Evolutionary conservation across 2,113 vertebrate species (phyloP).

Genomic region (Petrocephalus zakoni): DNA sequence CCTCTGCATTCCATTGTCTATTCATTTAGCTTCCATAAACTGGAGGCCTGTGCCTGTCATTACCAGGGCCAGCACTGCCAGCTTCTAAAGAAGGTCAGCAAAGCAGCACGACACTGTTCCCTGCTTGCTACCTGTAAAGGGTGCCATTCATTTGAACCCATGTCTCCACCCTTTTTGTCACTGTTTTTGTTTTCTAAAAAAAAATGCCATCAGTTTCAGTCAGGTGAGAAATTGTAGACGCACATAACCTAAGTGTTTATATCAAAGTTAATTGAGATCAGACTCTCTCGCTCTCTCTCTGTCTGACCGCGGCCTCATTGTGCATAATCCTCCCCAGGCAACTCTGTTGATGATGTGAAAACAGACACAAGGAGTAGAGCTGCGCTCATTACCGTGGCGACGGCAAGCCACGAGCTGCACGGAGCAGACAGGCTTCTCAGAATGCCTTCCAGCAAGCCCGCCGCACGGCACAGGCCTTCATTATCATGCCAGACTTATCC

Average conservation of each 20-base stretch:
- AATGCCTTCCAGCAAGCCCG: background rate
- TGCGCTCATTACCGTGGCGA: background rate
- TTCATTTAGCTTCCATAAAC: background rate
- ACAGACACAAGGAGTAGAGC: constrained; percentile 25
- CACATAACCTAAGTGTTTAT: constrained; percentile 28
- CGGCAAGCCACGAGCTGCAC: background rate
- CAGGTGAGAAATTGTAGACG: constrained; percentile 21
- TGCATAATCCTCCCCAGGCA: constrained; percentile 24
- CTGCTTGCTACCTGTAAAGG: background rate
- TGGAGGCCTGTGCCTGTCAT: background rate
- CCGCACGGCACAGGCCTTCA: background rate
- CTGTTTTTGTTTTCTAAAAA: background rate
- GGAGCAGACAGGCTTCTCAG: background rate
- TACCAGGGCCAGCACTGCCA: background rate
- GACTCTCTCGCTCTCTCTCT: background rate
- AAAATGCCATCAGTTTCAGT: constrained; percentile 16
- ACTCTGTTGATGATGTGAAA: constrained; percentile 14
- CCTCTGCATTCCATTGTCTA: background rate
- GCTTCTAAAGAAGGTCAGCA: background rate
- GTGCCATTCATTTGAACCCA: background rate
- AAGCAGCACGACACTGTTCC: background rate
- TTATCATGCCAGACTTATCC: constrained; percentile 15
- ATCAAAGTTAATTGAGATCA: constrained; percentile 37
- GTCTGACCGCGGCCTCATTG: constrained; percentile 27
- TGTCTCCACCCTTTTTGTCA: constrained; percentile 23